Base-by-base conservation (phyloP, 2,888 invertebrate genomes). In the Chironomus tentans region DNA sequence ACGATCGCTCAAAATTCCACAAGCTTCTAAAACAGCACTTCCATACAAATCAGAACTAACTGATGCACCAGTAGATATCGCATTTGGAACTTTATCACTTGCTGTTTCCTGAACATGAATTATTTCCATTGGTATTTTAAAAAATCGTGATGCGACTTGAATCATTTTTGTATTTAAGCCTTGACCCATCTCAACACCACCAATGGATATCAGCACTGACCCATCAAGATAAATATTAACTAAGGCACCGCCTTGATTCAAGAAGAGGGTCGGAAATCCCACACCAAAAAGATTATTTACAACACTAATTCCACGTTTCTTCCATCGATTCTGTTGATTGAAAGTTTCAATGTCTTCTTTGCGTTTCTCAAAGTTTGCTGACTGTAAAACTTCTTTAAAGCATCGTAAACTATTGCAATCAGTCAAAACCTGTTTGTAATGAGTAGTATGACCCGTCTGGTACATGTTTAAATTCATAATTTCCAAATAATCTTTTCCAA, bases 101-200 rank as follows among this genome's bases (percentile, higher is more conserved):
- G 92, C 84, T 0, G 94, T 93, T 82, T 95, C 95, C 28, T 88
- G 88, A n/a, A 94, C 90, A 81, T 94, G 92, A 79, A 95, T 93
- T 80, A 89, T 88, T 0, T 90, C 88, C 0, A 87, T 82, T 3
- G 92, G 88, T 47, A 94, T 88, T 71, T 87, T 90, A 13, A 96
- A 84, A 0, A 87, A 87, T 78, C 90, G 86, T 65, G 94, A 91
- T 3, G 94, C 93, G 13, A 95, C 90, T 88, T 97, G 97, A 74
- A 95, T 90, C 92, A 97, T 95, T 86, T 98, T 98, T 0, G 95
- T 98, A 82, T 97, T 93, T 3, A 98, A 85, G 1, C 98, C 98
- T 85, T 98, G 98, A 0, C 98, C 98, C 92, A 98, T 97, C 87
- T 98, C 98, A 7, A 93, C 92, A 15, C 97, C 97, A 46, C 95